These are phyloP conservation scores for Egretta garzetta DNA, from an alignment of 2,113 vertebrate genomes.

Conservation along the genomic window DNA sequence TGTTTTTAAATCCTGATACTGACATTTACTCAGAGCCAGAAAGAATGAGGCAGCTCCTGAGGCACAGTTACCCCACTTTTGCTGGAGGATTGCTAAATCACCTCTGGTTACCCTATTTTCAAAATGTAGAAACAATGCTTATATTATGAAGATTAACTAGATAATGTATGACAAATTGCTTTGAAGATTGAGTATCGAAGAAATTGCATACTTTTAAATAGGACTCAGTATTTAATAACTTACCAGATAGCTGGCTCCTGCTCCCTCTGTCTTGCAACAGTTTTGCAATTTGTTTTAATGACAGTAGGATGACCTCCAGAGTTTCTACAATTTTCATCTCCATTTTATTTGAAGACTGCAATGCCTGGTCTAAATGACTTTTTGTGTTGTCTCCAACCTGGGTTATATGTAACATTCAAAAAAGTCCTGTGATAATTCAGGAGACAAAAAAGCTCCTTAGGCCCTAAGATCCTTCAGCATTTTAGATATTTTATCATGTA, in stretches of 20 bases:
- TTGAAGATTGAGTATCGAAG: neutral
- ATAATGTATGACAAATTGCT: neutral
- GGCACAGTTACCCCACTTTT: neutral
- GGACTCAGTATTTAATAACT: neutral
- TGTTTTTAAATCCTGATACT: neutral
- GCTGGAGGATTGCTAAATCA: neutral
- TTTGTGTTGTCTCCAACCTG: neutral
- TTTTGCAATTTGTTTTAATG: conserved; percentile 12
- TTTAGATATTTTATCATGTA: neutral
- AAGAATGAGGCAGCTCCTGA: neutral
- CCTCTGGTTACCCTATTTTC: neutral
- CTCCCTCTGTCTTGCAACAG: neutral
- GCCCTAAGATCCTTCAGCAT: neutral
- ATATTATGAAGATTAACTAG: neutral
- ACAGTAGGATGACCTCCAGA: neutral
- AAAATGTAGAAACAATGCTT: neutral
- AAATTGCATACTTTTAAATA: neutral
- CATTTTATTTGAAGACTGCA: neutral
- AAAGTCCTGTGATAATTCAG: neutral
- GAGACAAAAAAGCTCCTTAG: neutral
- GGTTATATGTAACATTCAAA: neutral
- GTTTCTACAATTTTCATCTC: neutral
- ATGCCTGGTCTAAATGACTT: neutral
- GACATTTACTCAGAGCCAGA: conserved; percentile 7
- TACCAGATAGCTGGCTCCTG: neutral